phyloP scores from a whole-genome alignment of 2,113 vertebrate species.

The Glaucidium brasilianum region DNA sequence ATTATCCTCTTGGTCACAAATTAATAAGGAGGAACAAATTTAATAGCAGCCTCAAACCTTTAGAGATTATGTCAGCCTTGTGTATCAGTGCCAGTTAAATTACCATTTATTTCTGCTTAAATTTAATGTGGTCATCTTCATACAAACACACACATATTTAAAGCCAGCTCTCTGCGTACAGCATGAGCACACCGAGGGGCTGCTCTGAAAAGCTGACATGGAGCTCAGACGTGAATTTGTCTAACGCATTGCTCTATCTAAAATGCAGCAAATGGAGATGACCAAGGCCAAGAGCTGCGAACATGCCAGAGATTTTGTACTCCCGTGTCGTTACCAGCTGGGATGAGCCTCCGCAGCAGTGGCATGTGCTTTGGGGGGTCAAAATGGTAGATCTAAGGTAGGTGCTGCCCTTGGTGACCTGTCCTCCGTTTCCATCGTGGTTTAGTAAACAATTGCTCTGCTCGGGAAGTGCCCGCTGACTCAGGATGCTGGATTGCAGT shows the following conservation, averaged over 20 bases:
- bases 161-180: neutral
- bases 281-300: neutral
- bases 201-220: neutral
- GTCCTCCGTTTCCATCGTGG: neutral
- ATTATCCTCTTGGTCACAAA: slow-evolving; percentile 51
- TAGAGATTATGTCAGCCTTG: slow-evolving; percentile 9
- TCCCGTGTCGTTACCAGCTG: neutral
- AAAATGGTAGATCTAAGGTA: neutral
- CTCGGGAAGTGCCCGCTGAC: neutral
- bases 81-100: slow-evolving; percentile 4
- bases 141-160: neutral
- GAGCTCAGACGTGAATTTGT: neutral
- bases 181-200: fast-evolving
- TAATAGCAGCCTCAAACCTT: slow-evolving; percentile 48
- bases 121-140: slow-evolving; percentile 29
- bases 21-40: slow-evolving; percentile 50
- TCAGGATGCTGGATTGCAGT: neutral
- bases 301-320: fast-evolving
- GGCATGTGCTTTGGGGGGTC: neutral
- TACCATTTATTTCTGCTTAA: slow-evolving; percentile 19
- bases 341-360: fast-evolving
- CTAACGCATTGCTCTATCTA: neutral
- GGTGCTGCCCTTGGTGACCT: neutral
- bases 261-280: neutral
- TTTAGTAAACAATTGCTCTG: neutral